Percentiles rank a stretch among this genome's conserved stretches.
Evolutionary conservation across 2,797 vertebrate species (phyloP).

Genomic region (Rhinoraja longicauda): DNA sequence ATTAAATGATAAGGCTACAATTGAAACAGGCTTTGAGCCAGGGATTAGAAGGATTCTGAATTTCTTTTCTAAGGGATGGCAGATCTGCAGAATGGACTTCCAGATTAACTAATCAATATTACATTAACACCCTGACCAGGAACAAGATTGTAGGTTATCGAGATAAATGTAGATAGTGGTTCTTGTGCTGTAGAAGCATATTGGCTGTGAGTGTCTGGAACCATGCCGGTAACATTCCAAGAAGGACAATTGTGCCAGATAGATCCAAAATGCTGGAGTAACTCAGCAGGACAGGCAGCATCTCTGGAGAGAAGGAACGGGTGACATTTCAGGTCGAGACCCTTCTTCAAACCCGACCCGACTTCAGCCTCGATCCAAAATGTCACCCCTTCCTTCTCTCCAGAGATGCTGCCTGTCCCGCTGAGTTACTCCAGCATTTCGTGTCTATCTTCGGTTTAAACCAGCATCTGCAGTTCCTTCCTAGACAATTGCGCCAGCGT

Average conservation of each 20-base stretch:
- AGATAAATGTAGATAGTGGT: background rate
- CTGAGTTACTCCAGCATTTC: too few relatives aligned
- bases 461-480: too few relatives aligned
- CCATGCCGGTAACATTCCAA: background rate
- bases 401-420: too few relatives aligned
- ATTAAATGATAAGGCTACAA: slow-evolving; percentile 1
- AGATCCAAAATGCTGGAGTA: too few relatives aligned
- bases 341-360: too few relatives aligned
- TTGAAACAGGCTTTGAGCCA: background rate
- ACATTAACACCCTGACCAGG: background rate
- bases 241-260: background rate
- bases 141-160: background rate
- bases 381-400: too few relatives aligned
- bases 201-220: background rate
- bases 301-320: too few relatives aligned
- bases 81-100: background rate
- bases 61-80: background rate
- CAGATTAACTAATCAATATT: slow-evolving; percentile 11
- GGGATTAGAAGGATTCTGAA: slow-evolving; percentile 6
- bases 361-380: too few relatives aligned
- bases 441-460: too few relatives aligned
- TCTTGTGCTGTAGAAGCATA: background rate
- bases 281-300: too few relatives aligned
- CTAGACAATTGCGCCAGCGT: background rate
- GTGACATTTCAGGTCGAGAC: too few relatives aligned